Percentiles rank a stretch among this genome's conserved stretches.
Evolutionary conservation across 2,888 invertebrate genomes (phyloP).

Genomic region (Lithophane ornitopus): DNA sequence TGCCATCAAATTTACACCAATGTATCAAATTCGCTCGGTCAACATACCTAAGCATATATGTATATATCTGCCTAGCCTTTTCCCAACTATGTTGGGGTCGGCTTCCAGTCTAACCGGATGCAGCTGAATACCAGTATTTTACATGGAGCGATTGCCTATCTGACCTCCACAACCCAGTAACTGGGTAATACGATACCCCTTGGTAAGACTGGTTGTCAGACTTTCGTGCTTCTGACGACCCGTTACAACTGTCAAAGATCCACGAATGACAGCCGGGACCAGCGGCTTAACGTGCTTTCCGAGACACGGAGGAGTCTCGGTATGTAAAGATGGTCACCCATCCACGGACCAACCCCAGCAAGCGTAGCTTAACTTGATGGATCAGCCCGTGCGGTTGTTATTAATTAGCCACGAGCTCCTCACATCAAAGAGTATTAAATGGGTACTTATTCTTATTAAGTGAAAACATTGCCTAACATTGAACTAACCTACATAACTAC

Average conservation of each 20-base stretch:
- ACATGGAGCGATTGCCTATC: not conserved
- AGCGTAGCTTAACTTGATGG: not conserved
- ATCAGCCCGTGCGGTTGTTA: not conserved
- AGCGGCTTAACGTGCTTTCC: not conserved
- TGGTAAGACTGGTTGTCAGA: too few relatives aligned
- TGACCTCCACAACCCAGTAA: too few relatives aligned
- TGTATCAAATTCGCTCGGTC: too few relatives aligned
- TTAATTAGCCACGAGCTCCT: not conserved
- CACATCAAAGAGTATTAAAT: not conserved
- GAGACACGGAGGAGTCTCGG: not conserved
- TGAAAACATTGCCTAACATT: constrained; percentile 1
- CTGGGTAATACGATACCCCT: too few relatives aligned
- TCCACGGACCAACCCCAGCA: not conserved
- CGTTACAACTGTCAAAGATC: too few relatives aligned
- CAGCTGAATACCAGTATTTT: not conserved
- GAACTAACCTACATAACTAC: constrained; percentile 19
- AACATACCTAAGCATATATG: too few relatives aligned
- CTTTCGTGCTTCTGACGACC: too few relatives aligned
- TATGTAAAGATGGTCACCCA: not conserved
- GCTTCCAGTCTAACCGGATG: too few relatives aligned
- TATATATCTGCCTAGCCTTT: too few relatives aligned
- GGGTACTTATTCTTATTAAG: not conserved
- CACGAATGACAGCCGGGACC: too few relatives aligned
- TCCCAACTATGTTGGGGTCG: too few relatives aligned
- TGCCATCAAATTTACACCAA: too few relatives aligned